These are phyloP conservation scores for Osmerus eperlanus DNA, from an alignment of 2,113 vertebrate genomes.

Conservation along the genomic window DNA sequence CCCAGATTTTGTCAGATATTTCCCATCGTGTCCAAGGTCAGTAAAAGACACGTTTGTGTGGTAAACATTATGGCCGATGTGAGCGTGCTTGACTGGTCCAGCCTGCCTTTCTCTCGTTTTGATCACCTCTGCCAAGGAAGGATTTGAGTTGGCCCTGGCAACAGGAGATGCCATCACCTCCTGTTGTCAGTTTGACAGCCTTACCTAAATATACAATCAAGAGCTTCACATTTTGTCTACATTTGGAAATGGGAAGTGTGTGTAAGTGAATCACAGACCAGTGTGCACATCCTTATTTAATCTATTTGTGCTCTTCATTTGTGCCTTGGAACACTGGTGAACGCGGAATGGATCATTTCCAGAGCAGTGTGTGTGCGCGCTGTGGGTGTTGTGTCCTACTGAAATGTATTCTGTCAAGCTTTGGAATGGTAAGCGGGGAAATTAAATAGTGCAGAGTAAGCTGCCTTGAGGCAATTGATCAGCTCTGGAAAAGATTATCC, in stretches of 20 bases:
- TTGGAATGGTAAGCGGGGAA: conserved; percentile 23
- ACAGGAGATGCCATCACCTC: conserved; percentile 24
- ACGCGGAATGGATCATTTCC: no score
- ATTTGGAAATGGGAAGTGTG: not conserved
- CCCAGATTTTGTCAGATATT: not conserved
- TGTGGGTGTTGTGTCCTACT: conserved; percentile 14
- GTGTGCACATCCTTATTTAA: not conserved
- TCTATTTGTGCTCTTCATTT: not conserved
- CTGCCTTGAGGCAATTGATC: conserved; percentile 42
- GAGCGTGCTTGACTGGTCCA: conserved; percentile 1
- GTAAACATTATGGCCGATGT: not conserved
- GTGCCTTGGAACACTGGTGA: no score
- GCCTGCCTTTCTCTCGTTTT: conserved; percentile 1
- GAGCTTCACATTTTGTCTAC: not conserved
- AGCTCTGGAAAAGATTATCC: conserved; percentile 36
- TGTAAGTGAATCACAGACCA: not conserved
- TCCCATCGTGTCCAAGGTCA: not conserved
- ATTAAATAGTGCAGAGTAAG: conserved; percentile 46
- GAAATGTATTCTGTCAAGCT: conserved; percentile 19
- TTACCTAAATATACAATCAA: conserved; percentile 16
- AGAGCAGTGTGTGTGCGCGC: no score
- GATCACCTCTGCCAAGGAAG: not conserved
- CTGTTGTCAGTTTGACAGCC: conserved; percentile 11
- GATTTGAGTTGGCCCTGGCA: conserved; percentile 13
- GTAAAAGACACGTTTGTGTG: not conserved